These are phyloP conservation scores for Stigmatopora nigra DNA, from an alignment of 2,113 vertebrate species.

Conservation along the genomic window DNA sequence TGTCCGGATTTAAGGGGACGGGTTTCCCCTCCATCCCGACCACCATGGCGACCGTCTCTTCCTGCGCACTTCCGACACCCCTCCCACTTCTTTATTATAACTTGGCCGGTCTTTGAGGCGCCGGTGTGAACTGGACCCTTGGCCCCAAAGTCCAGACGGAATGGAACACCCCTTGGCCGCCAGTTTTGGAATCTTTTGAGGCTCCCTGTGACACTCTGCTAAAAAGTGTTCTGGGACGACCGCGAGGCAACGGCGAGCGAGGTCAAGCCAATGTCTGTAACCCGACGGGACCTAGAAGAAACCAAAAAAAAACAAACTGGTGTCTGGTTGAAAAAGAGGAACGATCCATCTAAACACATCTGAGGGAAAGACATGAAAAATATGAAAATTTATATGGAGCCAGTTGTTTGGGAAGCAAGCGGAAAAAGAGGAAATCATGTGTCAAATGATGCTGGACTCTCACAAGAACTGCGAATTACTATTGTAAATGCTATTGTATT, in stretches of 20 bases:
- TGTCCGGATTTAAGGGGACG: conserved; percentile 79
- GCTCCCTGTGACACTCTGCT: background rate
- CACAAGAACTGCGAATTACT: conserved; percentile 94
- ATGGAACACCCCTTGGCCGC: background rate
- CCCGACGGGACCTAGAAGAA: conserved; percentile 79
- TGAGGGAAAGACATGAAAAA: conserved; percentile 47
- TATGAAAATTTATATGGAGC: conserved; percentile 4
- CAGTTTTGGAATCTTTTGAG: background rate
- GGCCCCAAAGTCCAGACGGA: conserved; percentile 70
- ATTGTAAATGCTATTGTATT: conserved; percentile 99
- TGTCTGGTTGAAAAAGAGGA: conserved; percentile 67
- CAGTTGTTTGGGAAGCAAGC: conserved; percentile 39
- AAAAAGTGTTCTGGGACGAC: background rate
- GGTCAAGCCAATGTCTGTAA: conserved; percentile 79
- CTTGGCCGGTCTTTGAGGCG: conserved; percentile 71
- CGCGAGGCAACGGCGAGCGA: conserved; percentile 61
- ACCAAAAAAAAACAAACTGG: conserved; percentile 77
- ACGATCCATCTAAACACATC: conserved; percentile 45
- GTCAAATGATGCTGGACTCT: conserved; percentile 92
- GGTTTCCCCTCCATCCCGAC: conserved; percentile 81
- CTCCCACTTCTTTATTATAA: conserved; percentile 47
- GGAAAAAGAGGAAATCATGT: conserved; percentile 77
- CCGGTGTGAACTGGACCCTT: conserved; percentile 81
- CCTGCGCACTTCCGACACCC: conserved; percentile 30
- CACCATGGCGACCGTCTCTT: conserved; percentile 76